These are phyloP conservation scores for Xanthia togata DNA, from an alignment of 2,888 invertebrate species.

Conservation along the genomic window DNA sequence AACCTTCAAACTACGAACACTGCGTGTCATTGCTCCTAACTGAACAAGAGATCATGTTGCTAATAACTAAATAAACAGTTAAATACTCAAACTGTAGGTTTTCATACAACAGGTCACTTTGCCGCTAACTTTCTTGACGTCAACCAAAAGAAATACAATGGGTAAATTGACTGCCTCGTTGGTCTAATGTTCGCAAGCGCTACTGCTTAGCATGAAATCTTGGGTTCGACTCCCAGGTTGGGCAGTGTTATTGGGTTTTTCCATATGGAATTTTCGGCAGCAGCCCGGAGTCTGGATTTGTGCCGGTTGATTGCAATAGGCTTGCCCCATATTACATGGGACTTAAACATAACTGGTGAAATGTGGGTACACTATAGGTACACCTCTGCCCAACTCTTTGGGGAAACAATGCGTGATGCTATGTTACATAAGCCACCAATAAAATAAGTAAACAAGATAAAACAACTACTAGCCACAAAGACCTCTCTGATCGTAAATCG, in stretches of 20 bases:
- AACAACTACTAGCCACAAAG: background rate
- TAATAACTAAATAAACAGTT: conserved; percentile 45
- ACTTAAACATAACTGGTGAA: no score
- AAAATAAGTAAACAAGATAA: background rate
- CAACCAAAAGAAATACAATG: conserved; percentile 41
- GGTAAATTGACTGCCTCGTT: background rate
- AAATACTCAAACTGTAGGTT: conserved; percentile 36
- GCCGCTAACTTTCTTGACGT: conserved; percentile 35
- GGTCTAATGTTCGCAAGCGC: no score
- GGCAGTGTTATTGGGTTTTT: no score
- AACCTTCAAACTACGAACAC: conserved; percentile 11
- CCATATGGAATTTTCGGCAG: no score
- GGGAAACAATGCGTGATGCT: no score
- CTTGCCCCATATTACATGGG: no score
- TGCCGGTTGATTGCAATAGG: no score
- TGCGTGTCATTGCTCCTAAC: conserved; percentile 56
- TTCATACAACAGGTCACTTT: conserved; percentile 24
- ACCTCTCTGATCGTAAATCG: background rate
- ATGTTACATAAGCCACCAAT: background rate
- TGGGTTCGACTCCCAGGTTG: no score
- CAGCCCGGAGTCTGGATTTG: no score
- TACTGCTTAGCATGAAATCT: no score
- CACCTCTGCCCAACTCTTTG: no score
- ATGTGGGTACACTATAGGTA: no score
- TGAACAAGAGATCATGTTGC: conserved; percentile 29